Evolutionary conservation across 2,113 vertebrate genomes (phyloP), one percentile per base, ranked within the genome.

Genomic region (Salvelinus namaycush): DNA sequence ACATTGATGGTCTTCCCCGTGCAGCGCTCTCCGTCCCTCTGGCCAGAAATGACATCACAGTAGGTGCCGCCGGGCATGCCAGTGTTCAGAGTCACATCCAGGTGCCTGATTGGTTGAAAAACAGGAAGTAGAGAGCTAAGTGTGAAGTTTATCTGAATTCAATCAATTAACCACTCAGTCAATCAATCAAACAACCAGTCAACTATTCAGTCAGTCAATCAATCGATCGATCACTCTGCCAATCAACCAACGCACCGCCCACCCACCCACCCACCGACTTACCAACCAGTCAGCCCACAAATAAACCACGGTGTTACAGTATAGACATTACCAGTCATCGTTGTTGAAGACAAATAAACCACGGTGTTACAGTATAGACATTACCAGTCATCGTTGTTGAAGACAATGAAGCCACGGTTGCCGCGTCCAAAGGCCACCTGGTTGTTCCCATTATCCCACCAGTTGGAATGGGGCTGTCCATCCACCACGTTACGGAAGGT

Each of bases 401-500:
- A 95, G 76, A 95, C 79, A 1, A 97, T 92, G 82, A 97, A 98
- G 18, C 96, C 96, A 74, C 82, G 94, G 70, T 92, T 90, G 7
- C 96, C 96, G 77, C 96, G 96, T 24, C 96, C 95, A 87, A 98
- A 99, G 29, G 96, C 96, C 3, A 98, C 92, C 89, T 99, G 97
- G 83, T 98, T 97, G 91, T 86, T 94, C 3, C 75, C 86, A 3
- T 99, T 98, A 83, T 98, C 97, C 96, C 96, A 99, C 97, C 97
- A 99, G 92, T 96, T 96, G 74, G 91, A 80, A n/a, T 97, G 94
- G 79, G 94, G 80, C 67, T 97, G 85, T 39, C 94, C 94, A 0
- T 94, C 86, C n/a, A 95, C 96, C 49, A 95, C 94, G 0, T 98
- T 99, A 80, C 96, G 95, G 92, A 99, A 99, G 73, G 77, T 83